Base-by-base conservation (phyloP, 2,888 invertebrate species). In the Spodoptera picta region DNA sequence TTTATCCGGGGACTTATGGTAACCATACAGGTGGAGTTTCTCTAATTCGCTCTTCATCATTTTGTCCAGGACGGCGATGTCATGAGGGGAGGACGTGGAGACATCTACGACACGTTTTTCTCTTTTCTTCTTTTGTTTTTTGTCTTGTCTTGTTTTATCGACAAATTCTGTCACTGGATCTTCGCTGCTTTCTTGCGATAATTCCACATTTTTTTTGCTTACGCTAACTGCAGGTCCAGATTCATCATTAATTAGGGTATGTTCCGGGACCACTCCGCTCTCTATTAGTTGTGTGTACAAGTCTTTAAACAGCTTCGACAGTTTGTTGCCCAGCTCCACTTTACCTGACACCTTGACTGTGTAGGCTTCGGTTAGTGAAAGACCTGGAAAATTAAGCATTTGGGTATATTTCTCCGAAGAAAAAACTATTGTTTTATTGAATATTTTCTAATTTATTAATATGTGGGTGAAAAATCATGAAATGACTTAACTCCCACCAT, bases 11-110 rank as follows among this genome's bases (percentile, higher is more conserved):
- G 49, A 6, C 5, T 68, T 61, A 53, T 82, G 81, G 3, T 65
- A 31, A 0, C 83, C 85, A 27, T 81, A 83, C 0, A 84, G 24
- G 53, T 85, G 85, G 1, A 73, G 44, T 7, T 55, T 45, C 0
- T 41, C 42, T 11, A 46, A 6, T 4, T 55, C 47, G 10, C 45
- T 49, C 2, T 60, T 42, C 23, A 68, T 44, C 46, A 73, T 69
- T 45, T 75, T 76, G 1, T 79, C 79, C n/a, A 80, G 24, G 7
- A 79, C 45, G 0, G 82, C 55, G 7, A 47, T 10, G 4, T 41
- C 23, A 0, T 43, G 11, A 11, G 19, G 2, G 19, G 19, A 19
- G 2, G 19, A 19, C 19, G 19, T 19, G 19, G 19, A 19, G 19
- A 2, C 19, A 1, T 19, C 19, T 19, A 1, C 27, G 27, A 27